A percentile compares a stretch with the other conserved stretches of the same genome.
phyloP scores from a whole-genome alignment of 2,797 vertebrate genomes.

The Malurus leucopterus region DNA sequence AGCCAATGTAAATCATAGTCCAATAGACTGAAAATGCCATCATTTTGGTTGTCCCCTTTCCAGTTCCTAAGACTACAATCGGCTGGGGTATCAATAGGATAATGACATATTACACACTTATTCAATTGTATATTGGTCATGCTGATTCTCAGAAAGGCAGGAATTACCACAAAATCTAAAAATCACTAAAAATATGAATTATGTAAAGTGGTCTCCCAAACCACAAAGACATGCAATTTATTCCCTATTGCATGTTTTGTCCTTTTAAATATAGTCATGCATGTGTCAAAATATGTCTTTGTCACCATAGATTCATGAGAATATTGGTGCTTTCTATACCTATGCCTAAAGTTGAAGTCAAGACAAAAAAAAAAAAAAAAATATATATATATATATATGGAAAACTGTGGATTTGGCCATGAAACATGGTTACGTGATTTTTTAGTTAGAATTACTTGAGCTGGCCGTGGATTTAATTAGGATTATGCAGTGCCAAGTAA shows the following conservation, averaged over 20 bases:
- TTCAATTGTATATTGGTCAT: background rate
- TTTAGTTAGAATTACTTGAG: background rate
- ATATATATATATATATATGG: background rate
- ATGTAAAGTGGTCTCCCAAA: background rate
- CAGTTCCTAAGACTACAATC: background rate
- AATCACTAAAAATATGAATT: background rate
- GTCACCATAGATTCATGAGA: background rate
- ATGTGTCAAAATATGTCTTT: background rate
- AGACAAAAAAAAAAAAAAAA: background rate
- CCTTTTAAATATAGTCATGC: background rate
- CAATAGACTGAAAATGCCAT: background rate
- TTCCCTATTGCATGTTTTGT: background rate
- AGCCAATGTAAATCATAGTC: background rate
- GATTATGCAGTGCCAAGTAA: background rate
- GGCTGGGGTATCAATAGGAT: background rate
- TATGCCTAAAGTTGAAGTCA: background rate
- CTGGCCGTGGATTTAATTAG: background rate
- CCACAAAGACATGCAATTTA: background rate
- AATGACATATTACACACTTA: background rate
- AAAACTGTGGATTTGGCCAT: background rate
- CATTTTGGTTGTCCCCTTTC: background rate
- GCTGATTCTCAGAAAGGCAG: background rate
- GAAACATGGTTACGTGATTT: background rate
- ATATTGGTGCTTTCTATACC: background rate
- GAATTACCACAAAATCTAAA: background rate